These are phyloP conservation scores for Machimus rusticus DNA, from an alignment of 2,888 invertebrate species.

Conservation along the genomic window DNA sequence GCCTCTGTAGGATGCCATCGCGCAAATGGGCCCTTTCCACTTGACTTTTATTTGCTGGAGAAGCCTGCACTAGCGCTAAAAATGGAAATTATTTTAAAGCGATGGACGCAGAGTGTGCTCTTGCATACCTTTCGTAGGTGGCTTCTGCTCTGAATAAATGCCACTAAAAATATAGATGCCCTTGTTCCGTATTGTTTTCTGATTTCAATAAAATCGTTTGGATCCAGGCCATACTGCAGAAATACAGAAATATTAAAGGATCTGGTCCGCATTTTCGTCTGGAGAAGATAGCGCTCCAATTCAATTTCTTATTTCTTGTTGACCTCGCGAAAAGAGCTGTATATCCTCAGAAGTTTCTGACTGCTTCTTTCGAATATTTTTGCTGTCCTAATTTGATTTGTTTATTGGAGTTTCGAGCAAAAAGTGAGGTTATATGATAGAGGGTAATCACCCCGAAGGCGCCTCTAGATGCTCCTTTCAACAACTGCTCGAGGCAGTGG, in stretches of 20 bases:
- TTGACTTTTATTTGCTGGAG: neutral
- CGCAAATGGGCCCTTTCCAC: neutral
- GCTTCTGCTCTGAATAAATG: neutral
- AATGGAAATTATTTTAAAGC: neutral
- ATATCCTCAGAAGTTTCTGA: neutral
- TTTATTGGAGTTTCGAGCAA: neutral
- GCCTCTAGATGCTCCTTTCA: neutral
- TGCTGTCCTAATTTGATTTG: constrained; percentile 18
- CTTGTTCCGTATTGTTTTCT: neutral
- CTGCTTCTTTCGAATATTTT: neutral
- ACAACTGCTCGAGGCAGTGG: neutral
- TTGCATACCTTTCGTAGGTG: neutral
- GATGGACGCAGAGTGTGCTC: neutral
- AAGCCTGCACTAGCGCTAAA: neutral
- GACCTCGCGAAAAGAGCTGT: neutral
- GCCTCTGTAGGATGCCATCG: neutral
- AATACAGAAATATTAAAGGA: neutral
- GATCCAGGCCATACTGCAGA: neutral
- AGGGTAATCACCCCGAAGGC: neutral
- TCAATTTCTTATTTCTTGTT: neutral
- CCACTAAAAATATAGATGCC: neutral
- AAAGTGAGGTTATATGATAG: neutral
- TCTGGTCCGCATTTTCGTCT: neutral
- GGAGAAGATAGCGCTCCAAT: neutral
- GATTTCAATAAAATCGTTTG: neutral